A percentile compares a stretch with the other conserved stretches of the same genome.
Conservation (phyloP, 2,888 invertebrate genomes). For the Pristionchus fissidentatus region DNA sequence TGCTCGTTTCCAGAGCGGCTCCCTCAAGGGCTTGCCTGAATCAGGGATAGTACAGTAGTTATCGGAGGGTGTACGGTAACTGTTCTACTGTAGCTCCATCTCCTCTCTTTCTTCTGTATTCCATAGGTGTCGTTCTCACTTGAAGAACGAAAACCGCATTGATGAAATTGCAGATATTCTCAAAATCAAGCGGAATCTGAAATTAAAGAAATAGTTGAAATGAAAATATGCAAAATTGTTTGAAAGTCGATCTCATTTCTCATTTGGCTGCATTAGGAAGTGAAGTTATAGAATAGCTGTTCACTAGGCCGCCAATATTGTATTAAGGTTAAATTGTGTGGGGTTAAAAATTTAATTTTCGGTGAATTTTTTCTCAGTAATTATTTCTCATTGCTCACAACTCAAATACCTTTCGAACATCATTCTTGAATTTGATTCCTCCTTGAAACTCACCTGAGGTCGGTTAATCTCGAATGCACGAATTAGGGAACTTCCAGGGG, state of each 20-base stretch:
- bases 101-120: conserved; percentile 50
- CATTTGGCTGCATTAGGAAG: too few species aligned
- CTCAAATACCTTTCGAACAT: too few species aligned
- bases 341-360: too few species aligned
- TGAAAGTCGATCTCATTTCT: too few species aligned
- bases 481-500: conserved; percentile 68
- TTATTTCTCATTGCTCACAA: too few species aligned
- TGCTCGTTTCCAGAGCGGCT: conserved; percentile 38
- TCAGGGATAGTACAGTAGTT: conserved; percentile 13
- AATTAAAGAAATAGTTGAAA: too few species aligned
- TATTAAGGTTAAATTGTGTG: too few species aligned
- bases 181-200: conserved; percentile 73
- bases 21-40: conserved; percentile 41
- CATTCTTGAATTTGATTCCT: too few species aligned
- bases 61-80: background rate
- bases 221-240: too few species aligned
- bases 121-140: conserved; percentile 62
- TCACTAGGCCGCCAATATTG: too few species aligned
- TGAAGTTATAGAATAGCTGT: too few species aligned
- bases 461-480: conserved; percentile 72
- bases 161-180: conserved; percentile 74
- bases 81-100: conserved; percentile 31
- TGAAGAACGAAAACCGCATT: conserved; percentile 74
- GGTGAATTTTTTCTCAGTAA: background rate
- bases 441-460: conserved; percentile 55